These are phyloP conservation scores for Pantherophis guttatus DNA, from an alignment of 2,113 vertebrate species.

Conservation along the genomic window DNA sequence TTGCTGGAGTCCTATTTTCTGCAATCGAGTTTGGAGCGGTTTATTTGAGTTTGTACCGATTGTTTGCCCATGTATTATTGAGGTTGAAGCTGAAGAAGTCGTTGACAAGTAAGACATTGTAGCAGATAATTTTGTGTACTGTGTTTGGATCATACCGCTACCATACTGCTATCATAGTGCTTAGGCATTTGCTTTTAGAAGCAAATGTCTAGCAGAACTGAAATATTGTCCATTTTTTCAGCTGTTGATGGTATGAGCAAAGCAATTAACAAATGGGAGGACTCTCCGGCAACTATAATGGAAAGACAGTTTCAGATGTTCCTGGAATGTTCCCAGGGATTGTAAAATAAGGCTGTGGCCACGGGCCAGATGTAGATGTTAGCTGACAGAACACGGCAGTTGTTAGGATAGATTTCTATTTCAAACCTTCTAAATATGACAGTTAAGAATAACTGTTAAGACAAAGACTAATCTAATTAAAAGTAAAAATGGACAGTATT, in stretches of 20 bases:
- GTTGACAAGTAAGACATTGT: too few species aligned
- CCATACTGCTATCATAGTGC: too few species aligned
- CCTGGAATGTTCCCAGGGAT: neutral
- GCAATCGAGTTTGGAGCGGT: too few species aligned
- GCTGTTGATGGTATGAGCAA: neutral
- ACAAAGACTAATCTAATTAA: constrained; percentile 22
- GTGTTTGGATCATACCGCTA: too few species aligned
- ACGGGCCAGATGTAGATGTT: neutral
- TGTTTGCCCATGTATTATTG: too few species aligned
- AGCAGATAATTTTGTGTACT: too few species aligned
- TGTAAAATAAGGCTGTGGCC: neutral
- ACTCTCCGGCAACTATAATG: neutral
- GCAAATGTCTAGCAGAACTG: neutral
- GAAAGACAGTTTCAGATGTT: neutral
- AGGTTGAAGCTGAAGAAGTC: too few species aligned
- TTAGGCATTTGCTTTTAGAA: neutral
- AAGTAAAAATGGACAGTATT: constrained; percentile 34
- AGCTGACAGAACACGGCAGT: neutral
- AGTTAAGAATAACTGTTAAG: neutral
- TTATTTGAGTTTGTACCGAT: too few species aligned
- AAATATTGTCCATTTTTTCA: neutral
- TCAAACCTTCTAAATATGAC: neutral
- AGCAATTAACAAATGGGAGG: neutral
- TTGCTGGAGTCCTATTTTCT: too few species aligned
- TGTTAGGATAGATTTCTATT: neutral